Evolutionary conservation across 92 coral and sea anemone genomes (phyloP), one percentile per base, ranked within the genome.

Genomic region (Epizoanthus rinbou): DNA sequence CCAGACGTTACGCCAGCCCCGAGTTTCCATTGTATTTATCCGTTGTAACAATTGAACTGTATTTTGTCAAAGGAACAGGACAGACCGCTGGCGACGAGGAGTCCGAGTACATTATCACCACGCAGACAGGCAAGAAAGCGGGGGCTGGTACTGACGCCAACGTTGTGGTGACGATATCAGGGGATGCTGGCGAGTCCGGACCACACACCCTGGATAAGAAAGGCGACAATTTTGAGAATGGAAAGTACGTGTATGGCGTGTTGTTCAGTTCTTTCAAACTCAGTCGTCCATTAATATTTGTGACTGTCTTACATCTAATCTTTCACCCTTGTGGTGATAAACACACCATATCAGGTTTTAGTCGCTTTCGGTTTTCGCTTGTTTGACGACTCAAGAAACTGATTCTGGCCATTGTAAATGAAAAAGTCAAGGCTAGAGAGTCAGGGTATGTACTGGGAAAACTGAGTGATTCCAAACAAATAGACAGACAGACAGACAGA

Each of bases 101-200:
- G 50, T 59, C 82, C 15, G 82, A 76, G 15, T 76, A 76, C 45
- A 39, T 76, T 37, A 59, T 76, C 43, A 59, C 82, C 45, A 76
- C 82, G n/a, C 43, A 60, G 35, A 76, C 82, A 6, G 82, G 82
- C 64, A 76, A 76, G 47, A 76, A 76, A 22, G 57, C 2, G 22
- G 70, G 82, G 22, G 82, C 82, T 37, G 82, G 82, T 9, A 76
- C 82, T 6, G 82, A 76, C 35, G 82, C 82, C 24, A 76, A 76
- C 41, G 82, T 76, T 35, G 59, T 76, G 57, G 82, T 76, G 2
- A 76, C 82, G 57, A 59, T 76, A 76, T 58, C 24, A 15, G 82
- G 82, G 23, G 69, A 76, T 3, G 47, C 60, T 16, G 82, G 82
- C 11, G 70, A 76, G 9, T 76, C 82, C 14, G 82, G 82, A 0